Percentiles rank a stretch among this genome's conserved stretches.
Evolutionary conservation across 2,888 invertebrate species (phyloP).

Genomic region (Diaphora mendica): DNA sequence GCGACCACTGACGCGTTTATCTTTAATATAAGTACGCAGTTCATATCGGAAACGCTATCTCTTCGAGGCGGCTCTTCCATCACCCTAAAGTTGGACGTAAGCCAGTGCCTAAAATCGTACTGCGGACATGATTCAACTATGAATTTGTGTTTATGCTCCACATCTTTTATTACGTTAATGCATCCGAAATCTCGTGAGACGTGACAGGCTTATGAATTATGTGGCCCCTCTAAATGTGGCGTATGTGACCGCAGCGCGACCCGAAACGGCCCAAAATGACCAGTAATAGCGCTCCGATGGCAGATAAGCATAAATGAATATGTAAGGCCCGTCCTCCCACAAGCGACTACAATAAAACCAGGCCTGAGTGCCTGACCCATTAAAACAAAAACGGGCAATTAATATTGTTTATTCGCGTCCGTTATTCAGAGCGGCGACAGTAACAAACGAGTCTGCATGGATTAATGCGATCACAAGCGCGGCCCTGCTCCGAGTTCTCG

Average conservation of each 20-base stretch:
- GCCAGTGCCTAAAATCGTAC: slow-evolving; percentile 77
- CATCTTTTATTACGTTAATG: slow-evolving; percentile 67
- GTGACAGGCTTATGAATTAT: slow-evolving; percentile 63
- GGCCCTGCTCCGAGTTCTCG: slow-evolving; percentile 45
- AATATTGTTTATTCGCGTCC: slow-evolving; percentile 83
- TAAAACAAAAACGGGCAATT: slow-evolving; percentile 81
- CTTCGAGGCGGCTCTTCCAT: slow-evolving; percentile 56
- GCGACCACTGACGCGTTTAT: slow-evolving; percentile 64
- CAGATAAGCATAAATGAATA: slow-evolving; percentile 84
- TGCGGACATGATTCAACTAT: slow-evolving; percentile 72
- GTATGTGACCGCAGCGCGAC: slow-evolving; percentile 64
- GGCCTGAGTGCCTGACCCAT: slow-evolving; percentile 69
- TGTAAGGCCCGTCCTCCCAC: slow-evolving; percentile 82
- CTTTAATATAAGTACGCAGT: slow-evolving; percentile 66
- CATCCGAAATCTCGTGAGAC: slow-evolving; percentile 60
- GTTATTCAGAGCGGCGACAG: slow-evolving; percentile 78
- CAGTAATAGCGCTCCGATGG: slow-evolving; percentile 77
- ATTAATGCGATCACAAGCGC: slow-evolving; percentile 61
- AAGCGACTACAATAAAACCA: slow-evolving; percentile 73
- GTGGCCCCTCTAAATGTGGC: slow-evolving; percentile 68
- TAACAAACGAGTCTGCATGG: slow-evolving; percentile 76
- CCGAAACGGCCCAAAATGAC: slow-evolving; percentile 70
- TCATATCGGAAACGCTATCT: slow-evolving; percentile 71
- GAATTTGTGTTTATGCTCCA: slow-evolving; percentile 64
- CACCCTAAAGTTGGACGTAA: slow-evolving; percentile 73